Evolutionary conservation across 2,888 invertebrate species (phyloP).

Genomic region (Deilephila porcellus): DNA sequence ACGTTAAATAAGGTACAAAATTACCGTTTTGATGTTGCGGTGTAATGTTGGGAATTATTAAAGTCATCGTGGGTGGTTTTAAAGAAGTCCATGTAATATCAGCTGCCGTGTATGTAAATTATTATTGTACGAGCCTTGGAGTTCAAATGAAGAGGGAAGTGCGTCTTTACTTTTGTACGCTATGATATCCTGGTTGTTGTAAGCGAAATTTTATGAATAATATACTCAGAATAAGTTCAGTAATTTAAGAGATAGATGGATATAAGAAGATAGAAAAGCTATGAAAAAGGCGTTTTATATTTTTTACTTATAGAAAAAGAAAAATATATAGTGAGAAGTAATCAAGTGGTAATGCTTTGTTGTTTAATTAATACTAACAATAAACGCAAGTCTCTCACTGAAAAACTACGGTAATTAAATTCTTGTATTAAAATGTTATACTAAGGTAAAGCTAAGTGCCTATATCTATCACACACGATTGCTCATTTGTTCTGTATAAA

Average conservation of each 20-base stretch:
- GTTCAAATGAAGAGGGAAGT: constrained; percentile 14
- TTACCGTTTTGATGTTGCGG: constrained; percentile 44
- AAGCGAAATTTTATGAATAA: background rate
- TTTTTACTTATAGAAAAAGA: too few relatives aligned
- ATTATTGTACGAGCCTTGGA: constrained; percentile 39
- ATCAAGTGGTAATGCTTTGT: too few relatives aligned
- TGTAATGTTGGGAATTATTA: constrained; percentile 47
- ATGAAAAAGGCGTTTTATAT: too few relatives aligned
- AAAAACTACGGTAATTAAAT: too few relatives aligned
- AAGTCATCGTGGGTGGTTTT: constrained; percentile 55
- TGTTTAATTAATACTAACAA: too few relatives aligned
- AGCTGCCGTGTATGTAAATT: constrained; percentile 46
- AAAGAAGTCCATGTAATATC: constrained; percentile 44
- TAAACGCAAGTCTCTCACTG: too few relatives aligned
- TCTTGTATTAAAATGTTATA: too few relatives aligned
- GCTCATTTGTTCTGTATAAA: background rate
- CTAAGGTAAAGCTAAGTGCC: too few relatives aligned
- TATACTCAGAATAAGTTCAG: background rate
- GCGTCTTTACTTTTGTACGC: constrained; percentile 6
- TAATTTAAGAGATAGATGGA: too few relatives aligned
- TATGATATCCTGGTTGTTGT: constrained; percentile 15
- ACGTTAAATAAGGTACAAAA: constrained; percentile 49
- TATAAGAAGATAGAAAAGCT: too few relatives aligned
- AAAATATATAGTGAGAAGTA: too few relatives aligned
- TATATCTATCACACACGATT: too few relatives aligned